These are phyloP conservation scores for Notothenia coriiceps DNA, from an alignment of 2,113 vertebrate genomes.

Conservation along the genomic window DNA sequence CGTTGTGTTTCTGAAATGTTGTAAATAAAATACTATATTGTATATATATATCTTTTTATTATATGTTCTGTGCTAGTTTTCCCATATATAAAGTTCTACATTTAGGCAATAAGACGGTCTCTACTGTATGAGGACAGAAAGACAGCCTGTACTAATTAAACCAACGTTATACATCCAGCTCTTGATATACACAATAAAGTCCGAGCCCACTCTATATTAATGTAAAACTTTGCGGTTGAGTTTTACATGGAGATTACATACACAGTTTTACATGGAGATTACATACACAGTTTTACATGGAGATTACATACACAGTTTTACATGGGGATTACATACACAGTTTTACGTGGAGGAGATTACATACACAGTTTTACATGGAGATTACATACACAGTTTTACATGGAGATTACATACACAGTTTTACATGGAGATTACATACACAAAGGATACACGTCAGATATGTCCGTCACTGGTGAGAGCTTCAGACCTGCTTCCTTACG, in stretches of 20 bases:
- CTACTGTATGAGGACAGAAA: background rate
- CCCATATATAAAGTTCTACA: background rate
- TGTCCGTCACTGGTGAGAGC: background rate
- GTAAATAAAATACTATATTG: background rate
- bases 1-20: background rate
- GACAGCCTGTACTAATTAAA: background rate
- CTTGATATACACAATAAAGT: background rate
- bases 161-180: background rate
- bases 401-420: no score
- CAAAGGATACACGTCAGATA: background rate
- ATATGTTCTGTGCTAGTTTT: background rate
- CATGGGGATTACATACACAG: no score
- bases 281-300: background rate
- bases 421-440: background rate
- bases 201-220: no score
- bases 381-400: background rate
- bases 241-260: background rate
- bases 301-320: conserved; percentile 2
- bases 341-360: background rate
- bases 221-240: background rate
- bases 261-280: background rate
- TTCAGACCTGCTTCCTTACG: conserved; percentile 37
- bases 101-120: background rate
- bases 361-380: conserved; percentile 1
- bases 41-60: no score